Base-by-base conservation (phyloP, 2,797 vertebrate species). In the Poeciliopsis gracilis region DNA sequence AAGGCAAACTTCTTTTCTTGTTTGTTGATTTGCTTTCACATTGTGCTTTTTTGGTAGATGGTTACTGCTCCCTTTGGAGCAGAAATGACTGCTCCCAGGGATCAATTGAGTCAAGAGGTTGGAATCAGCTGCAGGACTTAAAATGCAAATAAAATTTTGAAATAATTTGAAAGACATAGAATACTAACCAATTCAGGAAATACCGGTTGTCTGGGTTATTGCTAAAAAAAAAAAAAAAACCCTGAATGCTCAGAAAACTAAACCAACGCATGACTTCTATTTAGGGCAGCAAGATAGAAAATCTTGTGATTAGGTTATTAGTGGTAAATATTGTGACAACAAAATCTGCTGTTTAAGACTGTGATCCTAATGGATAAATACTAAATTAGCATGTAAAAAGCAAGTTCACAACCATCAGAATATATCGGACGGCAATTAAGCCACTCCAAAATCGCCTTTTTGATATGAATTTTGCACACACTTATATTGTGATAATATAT, bases 141-240 rank as follows among this genome's bases (percentile, higher is more conserved):
- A 59, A 59, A 28, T 59, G 57, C n/a, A 28, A 59, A 59, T 5
- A 59, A 15, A 28, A 63, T 63, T 36, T 36, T 3, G 1, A 20
- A 63, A 63, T 36, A 16, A 63, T 63, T 63, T 63, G 7, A 3
- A 16, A 61, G 3, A 6, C 5, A 6, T 15, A 33, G 28, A 28
- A 13, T 74, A 59, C 53, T 41, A 30, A 36, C 28, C 1, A 15
- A 78, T 70, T 77, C n/a, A 76, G 61, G 73, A n/a, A 72, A 79
- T 49, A 73, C 28, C 63, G 41, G 36, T 77, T 78, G 76, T 51
- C 49, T 53, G n/a, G 16, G 72, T 66, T 70, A 30, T 33, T 49
- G 67, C 30, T 71, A 28, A 16, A n/a, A 51, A 20, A 18, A 6
- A 49, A 49, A 51, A 7, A 18, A 6, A 49, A 47, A n/a, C n/a